Evolutionary conservation across 2,888 invertebrate genomes (phyloP).

Genomic region (Axea sp.): DNA sequence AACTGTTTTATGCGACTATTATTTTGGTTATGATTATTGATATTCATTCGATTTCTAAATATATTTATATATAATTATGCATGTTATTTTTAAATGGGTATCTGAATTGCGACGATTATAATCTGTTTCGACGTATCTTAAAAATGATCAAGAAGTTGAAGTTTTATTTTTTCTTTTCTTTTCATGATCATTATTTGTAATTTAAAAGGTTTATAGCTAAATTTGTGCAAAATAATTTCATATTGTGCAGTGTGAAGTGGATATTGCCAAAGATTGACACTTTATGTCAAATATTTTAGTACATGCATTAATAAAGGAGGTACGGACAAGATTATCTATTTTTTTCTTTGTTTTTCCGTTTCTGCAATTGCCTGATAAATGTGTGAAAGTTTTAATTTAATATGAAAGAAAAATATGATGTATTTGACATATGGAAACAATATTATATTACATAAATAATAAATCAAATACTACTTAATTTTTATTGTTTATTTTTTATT

Average conservation of each 20-base stretch:
- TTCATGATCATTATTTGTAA: neutral
- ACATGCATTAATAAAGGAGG: conserved; percentile 33
- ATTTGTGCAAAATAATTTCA: conserved; percentile 7
- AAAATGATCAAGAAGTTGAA: no score
- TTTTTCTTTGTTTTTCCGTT: no score
- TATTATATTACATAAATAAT: no score
- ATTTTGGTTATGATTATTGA: neutral
- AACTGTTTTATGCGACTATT: neutral
- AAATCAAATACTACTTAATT: no score
- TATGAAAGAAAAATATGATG: no score
- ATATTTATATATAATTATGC: neutral
- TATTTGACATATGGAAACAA: no score
- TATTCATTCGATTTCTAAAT: neutral
- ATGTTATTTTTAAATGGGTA: neutral
- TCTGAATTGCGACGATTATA: conserved; percentile 9
- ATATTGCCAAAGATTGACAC: conserved; percentile 34
- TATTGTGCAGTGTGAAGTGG: conserved; percentile 4
- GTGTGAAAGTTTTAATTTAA: no score
- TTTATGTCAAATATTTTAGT: conserved; percentile 31
- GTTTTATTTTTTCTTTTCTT: neutral
- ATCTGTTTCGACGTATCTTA: no score
- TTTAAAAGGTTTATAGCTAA: conserved; percentile 4
- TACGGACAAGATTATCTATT: no score
- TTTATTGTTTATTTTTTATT: no score
- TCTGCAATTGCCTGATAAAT: no score